Evolutionary conservation across 2,888 invertebrate genomes (phyloP), one percentile per base, ranked within the genome.

Genomic region (Habroteleia sp.): DNA sequence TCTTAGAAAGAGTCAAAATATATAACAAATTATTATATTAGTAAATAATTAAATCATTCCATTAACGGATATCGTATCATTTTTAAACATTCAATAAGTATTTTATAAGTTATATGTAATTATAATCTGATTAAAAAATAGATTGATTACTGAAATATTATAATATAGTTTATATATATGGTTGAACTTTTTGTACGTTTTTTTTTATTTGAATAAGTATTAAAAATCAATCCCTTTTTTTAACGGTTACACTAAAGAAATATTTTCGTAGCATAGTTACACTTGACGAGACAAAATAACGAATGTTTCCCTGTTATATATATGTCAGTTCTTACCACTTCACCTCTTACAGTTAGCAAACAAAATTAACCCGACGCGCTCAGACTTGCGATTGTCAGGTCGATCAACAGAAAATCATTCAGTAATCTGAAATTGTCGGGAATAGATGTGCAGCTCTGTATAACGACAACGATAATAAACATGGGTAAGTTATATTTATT

Each of bases 271-370:
- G 10, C 23, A 37, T 13, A 23, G 10, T 25, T 17, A 31, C 29
- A 42, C 58, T 44, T 46, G 42, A 66, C 27, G 41, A 17, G n/a
- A n/a, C 29, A 29, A 63, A 66, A 69, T 29, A 66, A 66, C 63
- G 62, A 75, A 75, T 77, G 65, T 44, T 72, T 54, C 52, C 60
- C 46, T 17, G 4, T 29, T 42, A 14, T 23, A n/a, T n/a, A n/a
- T n/a, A n/a, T n/a, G 56, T 54, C 65, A 37, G 44, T 58, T 13
- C 25, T 23, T 14, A 20, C 37, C 23, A 27, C 39, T 62, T 58
- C 52, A 68, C 50, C 37, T 63, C n/a, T 20, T 31, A 17, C 25
- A 7, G 17, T 54, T 29, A n/a, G 48, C 56, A 58, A 74, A 63
- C 41, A 66, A 31, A 66, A 54, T 46, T 62, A 52, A 60, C 75